Base-by-base conservation (phyloP, 1,140 invertebrate genomes). In the Diabrotica undecimpunctata region DNA sequence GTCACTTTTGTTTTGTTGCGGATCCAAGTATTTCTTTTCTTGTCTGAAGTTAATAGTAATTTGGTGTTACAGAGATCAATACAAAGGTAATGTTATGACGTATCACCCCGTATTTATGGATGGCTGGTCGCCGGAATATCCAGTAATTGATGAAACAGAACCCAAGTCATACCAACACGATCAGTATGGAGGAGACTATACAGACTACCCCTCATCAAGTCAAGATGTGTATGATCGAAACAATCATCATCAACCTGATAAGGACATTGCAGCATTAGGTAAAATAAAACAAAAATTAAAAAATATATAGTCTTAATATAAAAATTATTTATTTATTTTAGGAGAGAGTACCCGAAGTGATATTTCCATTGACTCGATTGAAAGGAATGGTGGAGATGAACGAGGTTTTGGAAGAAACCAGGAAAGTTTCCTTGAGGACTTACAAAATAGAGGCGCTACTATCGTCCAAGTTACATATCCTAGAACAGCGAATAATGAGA, bases 21-120 rank as follows among this genome's bases (percentile, higher is more conserved):
- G n/a, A n/a, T n/a, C n/a, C n/a, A n/a, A n/a, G n/a, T n/a, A n/a
- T n/a, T n/a, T n/a, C n/a, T n/a, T n/a, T n/a, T n/a, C n/a, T n/a
- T n/a, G n/a, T n/a, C n/a, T 25, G 25, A 25, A 25, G 25, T 25
- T 25, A 25, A 25, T 25, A 25, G 5, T 10, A 5, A 46, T 46
- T 0, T 10, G n/a, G 2, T 46, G 8, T 62, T 62, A 11, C 13
- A 62, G 61, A 65, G 93, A 97, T 66, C 91, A 96, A 78, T 97
- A 93, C 92, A 94, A 91, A 81, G 88, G 91, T 61, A 85, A 88
- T 77, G 86, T 91, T 52, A 88, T 86, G 0, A 87, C 90, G 0
- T 98, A 97, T 78, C 90, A 95, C 76, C 96, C 96, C 6, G 88
- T 95, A 11, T 98, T 97, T 78, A 91, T 94, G 84, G 94, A 97